A percentile compares a stretch with the other conserved stretches of the same genome.
These are phyloP conservation scores for Mobula birostris DNA, from an alignment of 2,113 vertebrate species.

Conservation along the genomic window DNA sequence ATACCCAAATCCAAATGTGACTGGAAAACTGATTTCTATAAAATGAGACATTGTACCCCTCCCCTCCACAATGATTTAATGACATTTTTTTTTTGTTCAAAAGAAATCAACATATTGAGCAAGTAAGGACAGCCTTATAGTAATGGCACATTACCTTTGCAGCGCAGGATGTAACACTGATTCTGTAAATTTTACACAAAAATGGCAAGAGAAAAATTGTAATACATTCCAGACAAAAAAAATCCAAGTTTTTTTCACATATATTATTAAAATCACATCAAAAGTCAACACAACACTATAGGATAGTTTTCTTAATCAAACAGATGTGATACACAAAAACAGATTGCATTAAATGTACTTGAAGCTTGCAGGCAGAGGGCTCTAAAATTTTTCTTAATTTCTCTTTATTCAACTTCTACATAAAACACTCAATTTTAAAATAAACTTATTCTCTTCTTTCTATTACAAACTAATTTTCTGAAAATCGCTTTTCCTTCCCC, in stretches of 20 bases:
- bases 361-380: conserved; percentile 25
- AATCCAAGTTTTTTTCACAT: conserved; percentile 56
- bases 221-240: conserved; percentile 89
- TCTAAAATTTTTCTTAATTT: conserved; percentile 27
- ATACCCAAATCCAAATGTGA: neutral
- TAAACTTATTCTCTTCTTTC: neutral
- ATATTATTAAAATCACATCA: conserved; percentile 33
- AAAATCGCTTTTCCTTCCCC: neutral
- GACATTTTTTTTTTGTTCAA: conserved; percentile 33
- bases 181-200: conserved; percentile 99
- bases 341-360: conserved; percentile 24
- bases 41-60: neutral
- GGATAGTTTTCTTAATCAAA: conserved; percentile 25
- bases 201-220: conserved; percentile 99
- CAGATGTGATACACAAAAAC: conserved; percentile 13
- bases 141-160: conserved; percentile 97
- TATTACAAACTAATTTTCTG: neutral
- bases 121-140: conserved; percentile 85
- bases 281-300: conserved; percentile 33
- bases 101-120: conserved; percentile 30
- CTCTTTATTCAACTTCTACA: neutral
- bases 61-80: conserved; percentile 17
- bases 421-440: neutral
- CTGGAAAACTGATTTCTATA: neutral
- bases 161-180: conserved; percentile 95